Evolutionary conservation across 2,113 vertebrate genomes (phyloP), one percentile per base, ranked within the genome.

Genomic region (Taurulus bubalis): DNA sequence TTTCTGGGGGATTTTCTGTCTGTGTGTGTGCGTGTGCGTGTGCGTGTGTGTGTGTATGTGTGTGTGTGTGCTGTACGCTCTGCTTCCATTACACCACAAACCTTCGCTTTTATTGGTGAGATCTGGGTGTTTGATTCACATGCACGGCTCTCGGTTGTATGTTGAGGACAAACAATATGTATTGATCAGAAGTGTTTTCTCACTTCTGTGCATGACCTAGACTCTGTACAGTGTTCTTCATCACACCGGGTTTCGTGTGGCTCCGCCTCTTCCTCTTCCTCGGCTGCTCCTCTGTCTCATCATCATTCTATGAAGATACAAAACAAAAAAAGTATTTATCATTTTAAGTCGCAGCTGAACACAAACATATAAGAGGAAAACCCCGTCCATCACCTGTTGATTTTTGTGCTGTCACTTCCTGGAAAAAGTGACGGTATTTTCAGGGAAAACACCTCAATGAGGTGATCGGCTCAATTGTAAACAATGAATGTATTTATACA

Each of bases 1-100:
- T 85, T 74, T 88, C 71, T 51, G 71, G 79, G 70, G 76, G 30
- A 69, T 18, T 87, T 82, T 69, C 16, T 3, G 40, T 42, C 59
- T n/a, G n/a, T n/a, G n/a, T n/a, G n/a, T n/a, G n/a, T 74, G 53
- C 49, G 56, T 45, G 45, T 53, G 56, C 73, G 36, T 32, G 36
- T 56, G 65, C 76, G 51, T 59, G 34, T 56, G 34, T 62, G 10
- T 15, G 49, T 68, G n/a, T n/a, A n/a, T n/a, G n/a, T n/a, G 71
- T 45, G 38, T 56, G 65, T 79, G 51, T 59, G 34, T 56, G 34
- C 28, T 62, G 11, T 12, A 18, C 2, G 0, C 38, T 71, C 60
- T n/a, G 38, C 42, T 68, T 71, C 42, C 28, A 26, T 42, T 45
- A 40, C 9, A 47, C 49, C 26, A 10, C 49, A 59, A 47, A 59